Conservation (phyloP, 2,888 invertebrate species). For the Drosophila nigricruria region DNA sequence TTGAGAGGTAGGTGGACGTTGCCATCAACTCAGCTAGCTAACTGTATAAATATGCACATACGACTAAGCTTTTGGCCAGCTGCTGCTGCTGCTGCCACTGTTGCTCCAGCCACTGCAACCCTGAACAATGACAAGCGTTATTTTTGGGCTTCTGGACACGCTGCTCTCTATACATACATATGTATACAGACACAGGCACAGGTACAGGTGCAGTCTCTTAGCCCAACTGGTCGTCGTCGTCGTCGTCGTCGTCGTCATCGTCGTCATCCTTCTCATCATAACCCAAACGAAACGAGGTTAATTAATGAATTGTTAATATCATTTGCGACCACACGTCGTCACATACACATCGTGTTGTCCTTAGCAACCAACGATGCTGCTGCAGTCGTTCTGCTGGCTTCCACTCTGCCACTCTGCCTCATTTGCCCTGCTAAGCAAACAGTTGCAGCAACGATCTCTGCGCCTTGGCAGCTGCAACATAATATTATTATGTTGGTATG, state of each 20-base stretch:
- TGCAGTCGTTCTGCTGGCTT: slow-evolving; percentile 21
- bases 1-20: slow-evolving; percentile 22
- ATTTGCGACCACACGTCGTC: slow-evolving; percentile 80
- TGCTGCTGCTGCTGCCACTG: slow-evolving; percentile 30
- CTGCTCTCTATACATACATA: not conserved
- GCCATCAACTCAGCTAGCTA: slow-evolving; percentile 33
- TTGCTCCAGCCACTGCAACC: slow-evolving; percentile 4
- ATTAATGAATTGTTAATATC: slow-evolving; percentile 82
- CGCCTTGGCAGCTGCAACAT: slow-evolving; percentile 78
- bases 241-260: not conserved
- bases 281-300: slow-evolving; percentile 79
- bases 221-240: not conserved
- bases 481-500: slow-evolving; percentile 71
- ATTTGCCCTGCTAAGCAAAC: slow-evolving; percentile 56
- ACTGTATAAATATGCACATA: slow-evolving; percentile 74
- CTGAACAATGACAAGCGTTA: slow-evolving; percentile 69
- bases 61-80: slow-evolving; percentile 58
- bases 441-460: slow-evolving; percentile 72
- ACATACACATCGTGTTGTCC: slow-evolving; percentile 57
- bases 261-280: slow-evolving; percentile 55
- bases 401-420: not conserved
- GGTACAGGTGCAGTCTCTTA: slow-evolving; percentile 7
- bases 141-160: slow-evolving; percentile 36
- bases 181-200: not conserved
- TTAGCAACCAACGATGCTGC: slow-evolving; percentile 17